Conservation (phyloP, 2,797 vertebrate genomes). For the Lycodopsis pacificus region DNA sequence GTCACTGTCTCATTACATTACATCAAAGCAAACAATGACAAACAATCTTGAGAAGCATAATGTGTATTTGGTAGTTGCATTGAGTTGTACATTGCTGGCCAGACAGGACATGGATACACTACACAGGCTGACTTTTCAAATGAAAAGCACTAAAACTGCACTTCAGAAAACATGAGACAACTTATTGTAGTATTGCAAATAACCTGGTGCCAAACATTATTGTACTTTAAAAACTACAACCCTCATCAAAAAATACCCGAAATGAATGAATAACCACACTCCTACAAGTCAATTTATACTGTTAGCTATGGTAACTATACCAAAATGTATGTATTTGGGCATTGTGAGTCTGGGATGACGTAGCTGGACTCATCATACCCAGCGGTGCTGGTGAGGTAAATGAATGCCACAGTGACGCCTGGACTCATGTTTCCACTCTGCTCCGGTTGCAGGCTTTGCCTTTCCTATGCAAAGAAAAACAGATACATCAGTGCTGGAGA, state of each 20-base stretch:
- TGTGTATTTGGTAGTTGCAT: background rate
- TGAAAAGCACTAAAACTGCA: background rate
- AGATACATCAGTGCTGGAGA: conserved; percentile 61
- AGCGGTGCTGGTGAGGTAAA: conserved; percentile 48
- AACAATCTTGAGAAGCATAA: background rate
- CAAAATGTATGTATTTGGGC: background rate
- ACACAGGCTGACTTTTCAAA: background rate
- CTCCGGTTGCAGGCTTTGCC: conserved; percentile 31
- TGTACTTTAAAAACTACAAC: background rate
- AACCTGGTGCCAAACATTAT: background rate
- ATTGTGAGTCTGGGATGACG: background rate
- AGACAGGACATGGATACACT: background rate
- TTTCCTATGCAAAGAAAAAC: conserved; percentile 37
- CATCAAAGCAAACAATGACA: background rate
- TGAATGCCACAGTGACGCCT: conserved; percentile 43
- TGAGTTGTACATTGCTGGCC: background rate
- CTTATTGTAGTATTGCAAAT: background rate
- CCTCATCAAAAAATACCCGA: background rate
- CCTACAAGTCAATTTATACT: background rate
- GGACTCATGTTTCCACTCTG: conserved; percentile 33
- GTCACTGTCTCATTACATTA: too few relatives aligned
- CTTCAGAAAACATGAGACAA: background rate
- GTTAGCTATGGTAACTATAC: background rate
- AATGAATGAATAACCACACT: background rate
- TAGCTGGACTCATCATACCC: conserved; percentile 12